Base-by-base conservation (phyloP, 2,797 vertebrate genomes). In the Catharus ustulatus region DNA sequence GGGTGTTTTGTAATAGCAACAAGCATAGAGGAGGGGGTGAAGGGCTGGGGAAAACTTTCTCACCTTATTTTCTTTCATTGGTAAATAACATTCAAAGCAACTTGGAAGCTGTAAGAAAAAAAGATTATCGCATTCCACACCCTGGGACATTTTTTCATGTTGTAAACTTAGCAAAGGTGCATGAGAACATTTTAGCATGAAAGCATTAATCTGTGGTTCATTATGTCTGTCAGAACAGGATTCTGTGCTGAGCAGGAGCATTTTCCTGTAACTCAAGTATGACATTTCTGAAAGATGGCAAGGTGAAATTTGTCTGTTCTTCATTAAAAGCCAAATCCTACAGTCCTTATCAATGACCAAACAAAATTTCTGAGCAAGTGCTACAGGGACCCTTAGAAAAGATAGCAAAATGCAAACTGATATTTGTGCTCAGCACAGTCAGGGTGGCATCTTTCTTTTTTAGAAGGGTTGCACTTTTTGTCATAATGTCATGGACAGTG, bases 201-300 rank as follows among this genome's bases (percentile, higher is more conserved):
- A 48, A 89, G 23, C 48, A 76, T 90, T 87, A 77, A 83, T 55
- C 81, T 79, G 1, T 40, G 36, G 72, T 95, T 78, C 72, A 62
- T 87, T 92, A 49, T 52, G 27, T 58, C 57, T 93, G 81, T 80
- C 71, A 89, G 90, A 85, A 78, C 7, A 85, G 62, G 64, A 92
- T 72, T 87, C 61, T 72, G 27, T 58, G 23, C 49, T 75, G 72
- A 80, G 66, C 32, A 64, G 45, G 23, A 92, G 5, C 30, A 51
- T 89, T 90, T 67, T 80, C 66, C 68, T 71, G 23, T 71, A 90
- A 77, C 15, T 2, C 11, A 72, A 89, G 61, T 24, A 66, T 5
- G 43, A 34, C 1, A 2, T 55, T 83, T 83, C 58, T 83, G 73
- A 66, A 80, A 89, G 72, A 72, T 1, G 4, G 43, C 23, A 62